Evolutionary conservation across 2,888 invertebrate species (phyloP).

Genomic region (Himalopsyche tibetana): DNA sequence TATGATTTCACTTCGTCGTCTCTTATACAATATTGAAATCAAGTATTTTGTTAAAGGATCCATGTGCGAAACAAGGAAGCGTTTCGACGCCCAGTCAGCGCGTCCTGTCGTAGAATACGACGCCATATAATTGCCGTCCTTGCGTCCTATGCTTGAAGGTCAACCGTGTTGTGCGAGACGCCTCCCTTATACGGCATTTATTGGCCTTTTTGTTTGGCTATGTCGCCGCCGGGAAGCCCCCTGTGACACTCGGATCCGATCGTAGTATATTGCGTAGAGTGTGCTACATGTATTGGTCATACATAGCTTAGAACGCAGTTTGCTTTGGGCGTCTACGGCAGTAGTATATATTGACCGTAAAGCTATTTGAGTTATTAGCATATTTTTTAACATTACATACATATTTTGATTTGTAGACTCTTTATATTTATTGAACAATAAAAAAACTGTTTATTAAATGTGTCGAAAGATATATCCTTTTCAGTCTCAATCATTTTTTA

Average conservation of each 20-base stretch:
- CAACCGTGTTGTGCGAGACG: conserved; percentile 34
- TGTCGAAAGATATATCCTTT: too few species aligned
- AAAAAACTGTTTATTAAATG: too few species aligned
- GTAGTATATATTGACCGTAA: not conserved
- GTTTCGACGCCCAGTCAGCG: not conserved
- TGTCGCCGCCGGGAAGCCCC: not conserved
- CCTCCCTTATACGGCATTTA: not conserved
- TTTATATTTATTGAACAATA: too few species aligned
- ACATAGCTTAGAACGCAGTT: not conserved
- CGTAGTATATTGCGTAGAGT: not conserved
- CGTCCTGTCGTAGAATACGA: not conserved
- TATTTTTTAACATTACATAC: too few species aligned
- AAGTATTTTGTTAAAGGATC: too few species aligned
- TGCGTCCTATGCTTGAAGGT: conserved; percentile 6
- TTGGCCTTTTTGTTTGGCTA: conserved; percentile 26
- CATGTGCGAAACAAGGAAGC: not conserved
- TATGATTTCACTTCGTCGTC: too few species aligned
- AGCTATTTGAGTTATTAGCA: not conserved
- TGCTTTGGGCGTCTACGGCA: not conserved
- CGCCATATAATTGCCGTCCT: not conserved
- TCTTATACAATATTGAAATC: too few species aligned
- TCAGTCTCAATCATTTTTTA: too few species aligned
- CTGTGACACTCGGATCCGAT: not conserved
- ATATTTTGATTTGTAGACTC: too few species aligned
- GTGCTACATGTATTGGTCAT: not conserved